These are phyloP conservation scores for Chrysodeixis includens DNA, from an alignment of 2,888 invertebrate genomes.

Conservation along the genomic window DNA sequence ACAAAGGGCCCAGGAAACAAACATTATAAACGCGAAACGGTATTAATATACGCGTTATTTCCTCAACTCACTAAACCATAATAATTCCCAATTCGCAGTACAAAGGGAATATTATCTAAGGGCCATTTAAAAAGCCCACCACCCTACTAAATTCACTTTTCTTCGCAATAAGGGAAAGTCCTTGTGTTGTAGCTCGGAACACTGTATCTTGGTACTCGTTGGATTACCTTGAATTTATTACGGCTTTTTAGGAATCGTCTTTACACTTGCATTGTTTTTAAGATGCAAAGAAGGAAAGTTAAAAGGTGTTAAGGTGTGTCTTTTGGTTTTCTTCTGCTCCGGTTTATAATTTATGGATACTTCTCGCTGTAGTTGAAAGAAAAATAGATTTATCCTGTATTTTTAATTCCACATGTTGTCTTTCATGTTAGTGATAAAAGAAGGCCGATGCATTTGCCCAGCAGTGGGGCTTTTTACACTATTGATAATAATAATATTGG, in stretches of 20 bases:
- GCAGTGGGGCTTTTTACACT: too few species aligned
- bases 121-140: constrained; percentile 65
- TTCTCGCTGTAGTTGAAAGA: too few species aligned
- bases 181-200: constrained; percentile 29
- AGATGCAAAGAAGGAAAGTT: too few species aligned
- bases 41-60: constrained; percentile 61
- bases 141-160: constrained; percentile 54
- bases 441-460: too few species aligned
- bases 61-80: constrained; percentile 69
- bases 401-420: too few species aligned
- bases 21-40: constrained; percentile 23
- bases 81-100: constrained; percentile 75
- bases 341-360: too few species aligned
- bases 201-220: constrained; percentile 37
- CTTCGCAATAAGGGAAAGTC: constrained; percentile 37
- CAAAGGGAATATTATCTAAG: constrained; percentile 72
- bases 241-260: background rate
- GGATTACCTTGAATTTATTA: background rate
- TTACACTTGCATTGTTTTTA: background rate
- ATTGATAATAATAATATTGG: too few species aligned
- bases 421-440: too few species aligned
- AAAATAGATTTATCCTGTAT: too few species aligned
- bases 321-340: background rate
- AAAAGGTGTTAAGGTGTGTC: background rate
- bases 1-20: constrained; percentile 17